A percentile compares a stretch with the other conserved stretches of the same genome.
Conservation (phyloP, 2,113 vertebrate species). For the Prochilodus magdalenae region DNA sequence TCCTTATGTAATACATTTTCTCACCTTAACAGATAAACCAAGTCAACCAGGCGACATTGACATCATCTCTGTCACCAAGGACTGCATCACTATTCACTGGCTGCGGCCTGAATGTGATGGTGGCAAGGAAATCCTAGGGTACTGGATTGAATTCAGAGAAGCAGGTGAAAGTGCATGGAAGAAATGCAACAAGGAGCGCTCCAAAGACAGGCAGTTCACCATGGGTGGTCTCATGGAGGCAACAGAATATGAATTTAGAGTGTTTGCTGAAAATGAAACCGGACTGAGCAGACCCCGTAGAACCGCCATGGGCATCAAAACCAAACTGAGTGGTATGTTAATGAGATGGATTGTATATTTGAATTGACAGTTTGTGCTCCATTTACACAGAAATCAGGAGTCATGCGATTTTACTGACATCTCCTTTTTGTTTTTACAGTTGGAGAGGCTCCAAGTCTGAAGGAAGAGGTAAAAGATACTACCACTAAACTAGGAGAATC, state of each 20-base stretch:
- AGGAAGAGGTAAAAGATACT: slow-evolving; percentile 88
- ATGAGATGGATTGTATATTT: background rate
- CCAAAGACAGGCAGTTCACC: slow-evolving; percentile 95
- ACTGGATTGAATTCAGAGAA: slow-evolving; percentile 96
- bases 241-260: slow-evolving; percentile 96
- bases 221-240: slow-evolving; percentile 94
- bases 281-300: slow-evolving; percentile 93
- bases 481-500: slow-evolving; percentile 92
- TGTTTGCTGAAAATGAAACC: slow-evolving; percentile 94
- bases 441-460: slow-evolving; percentile 91
- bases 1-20: background rate
- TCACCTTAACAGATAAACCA: slow-evolving; percentile 87
- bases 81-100: slow-evolving; percentile 96
- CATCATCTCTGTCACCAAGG: slow-evolving; percentile 91
- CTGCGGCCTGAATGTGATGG: slow-evolving; percentile 93
- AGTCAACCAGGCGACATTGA: slow-evolving; percentile 98
- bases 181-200: slow-evolving; percentile 93
- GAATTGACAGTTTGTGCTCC: background rate
- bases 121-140: slow-evolving; percentile 96
- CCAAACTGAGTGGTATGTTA: slow-evolving; percentile 93
- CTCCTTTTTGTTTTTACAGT: slow-evolving; percentile 75
- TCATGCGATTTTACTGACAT: background rate
- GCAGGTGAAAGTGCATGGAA: slow-evolving; percentile 96
- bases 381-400: background rate
- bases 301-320: slow-evolving; percentile 94